Evolutionary conservation across 1,140 invertebrate species (phyloP), one percentile per base, ranked within the genome.

Genomic region (Drosophila mauritiana): DNA sequence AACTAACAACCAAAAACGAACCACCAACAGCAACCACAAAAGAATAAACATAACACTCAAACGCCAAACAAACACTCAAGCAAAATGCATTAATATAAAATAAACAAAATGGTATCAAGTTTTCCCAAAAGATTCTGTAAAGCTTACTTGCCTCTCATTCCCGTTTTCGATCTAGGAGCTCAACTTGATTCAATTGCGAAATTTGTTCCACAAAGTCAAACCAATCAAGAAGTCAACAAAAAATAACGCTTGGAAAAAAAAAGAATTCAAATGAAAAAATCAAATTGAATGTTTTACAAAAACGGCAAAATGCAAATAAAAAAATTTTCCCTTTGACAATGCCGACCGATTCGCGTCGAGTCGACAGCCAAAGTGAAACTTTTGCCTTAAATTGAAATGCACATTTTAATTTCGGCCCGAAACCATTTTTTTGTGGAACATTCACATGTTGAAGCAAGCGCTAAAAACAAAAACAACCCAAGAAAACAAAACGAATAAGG

Each of bases 111-210:
- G 90, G 86, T 91, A 91, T 91, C 90, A 91, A 91, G 90, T 91
- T 91, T 91, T 91, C 90, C 90, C 86, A 91, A 88, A 91, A 78
- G 84, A 91, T 91, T 91, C 90, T 78, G 90, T 91, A 91, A 89
- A 91, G 90, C 90, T 91, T 91, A 91, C 90, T 91, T 91, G 88
- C 90, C 90, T 91, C 90, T 91, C 90, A 91, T 91, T 91, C 90
- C 90, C 90, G 90, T 91, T 91, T 91, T 91, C 90, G 90, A 91
- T 91, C 90, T 91, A 91, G 90, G 90, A 91, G 90, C 90, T 91
- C 90, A 91, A 91, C 90, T 91, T 91, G 90, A 91, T 91, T 91
- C 91, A 91, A 91, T 86, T 91, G 90, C 88, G 90, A 91, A 91
- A 89, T 75, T 80, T 88, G 85, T 89, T 91, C 90, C 91, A 91